Evolutionary conservation across 2,113 vertebrate species (phyloP), one percentile per base, ranked within the genome.

Genomic region (Anhinga rufa): DNA sequence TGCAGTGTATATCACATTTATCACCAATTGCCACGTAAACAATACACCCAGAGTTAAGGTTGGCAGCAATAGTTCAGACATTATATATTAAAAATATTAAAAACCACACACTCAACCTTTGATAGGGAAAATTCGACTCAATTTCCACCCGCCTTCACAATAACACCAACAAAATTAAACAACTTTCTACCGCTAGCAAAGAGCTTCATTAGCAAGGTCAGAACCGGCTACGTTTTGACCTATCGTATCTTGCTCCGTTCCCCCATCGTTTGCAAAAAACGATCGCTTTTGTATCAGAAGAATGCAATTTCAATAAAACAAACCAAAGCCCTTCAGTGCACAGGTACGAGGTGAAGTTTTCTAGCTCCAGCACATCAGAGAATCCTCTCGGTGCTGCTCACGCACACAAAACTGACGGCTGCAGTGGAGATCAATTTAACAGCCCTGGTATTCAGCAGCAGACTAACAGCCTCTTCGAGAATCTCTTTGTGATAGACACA

Each of bases 401-500:
- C 36, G 25, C 52, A 51, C 75, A 22, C 58, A 16, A 20, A 46
- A 36, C 51, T 12, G 17, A 44, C 20, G 86, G 84, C 90, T 86
- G 87, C 82, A 55, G 88, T 82, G 48, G 54, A n/a, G 75, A 84
- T 90, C 68, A 88, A n/a, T 44, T n/a, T 16, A 86, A 78, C 62
- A 90, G 92, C 91, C 77, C 83, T 6, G 69, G 78, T 42, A 84
- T 48, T 96, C 54, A 78, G 84, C 79, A 48, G 88, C 57, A 80
- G 61, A 28, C 71, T 70, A 34, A 68, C 40, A 58, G 66, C 68
- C 93, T 75, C 89, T 75, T 58, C 38, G 91, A 94, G 92, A 84
- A 92, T 90, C 86, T 89, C 51, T 82, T 95, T 94, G 82, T 95
- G 90, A 88, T 29, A 77, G 75, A 92, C 96, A 97, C 92, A 96